Conservation (phyloP, 2,888 invertebrate species). For the Pristionchus fissidentatus region DNA sequence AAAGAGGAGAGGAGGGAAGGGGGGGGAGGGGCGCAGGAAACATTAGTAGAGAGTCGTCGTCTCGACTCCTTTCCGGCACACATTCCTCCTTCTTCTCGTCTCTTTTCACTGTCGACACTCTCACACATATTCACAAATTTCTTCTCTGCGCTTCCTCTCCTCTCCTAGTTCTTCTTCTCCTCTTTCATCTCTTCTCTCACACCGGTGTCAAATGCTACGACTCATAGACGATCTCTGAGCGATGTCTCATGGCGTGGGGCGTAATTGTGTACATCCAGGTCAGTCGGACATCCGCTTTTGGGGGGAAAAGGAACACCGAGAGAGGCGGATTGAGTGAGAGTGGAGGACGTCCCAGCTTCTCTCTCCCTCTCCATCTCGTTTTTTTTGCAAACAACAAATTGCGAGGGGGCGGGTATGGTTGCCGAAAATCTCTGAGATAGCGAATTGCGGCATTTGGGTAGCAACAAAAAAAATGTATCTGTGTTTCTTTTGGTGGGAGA, state of each 20-base stretch:
- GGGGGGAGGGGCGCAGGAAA: conserved; percentile 31
- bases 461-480: too few relatives aligned
- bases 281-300: conserved; percentile 23
- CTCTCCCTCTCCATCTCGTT: too few relatives aligned
- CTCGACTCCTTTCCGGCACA: conserved; percentile 33
- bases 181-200: neutral
- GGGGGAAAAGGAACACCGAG: too few relatives aligned
- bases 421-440: too few relatives aligned
- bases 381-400: too few relatives aligned
- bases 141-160: neutral
- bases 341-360: too few relatives aligned
- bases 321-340: too few relatives aligned
- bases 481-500: too few relatives aligned
- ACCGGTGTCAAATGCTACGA: neutral
- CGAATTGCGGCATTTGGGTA: too few relatives aligned
- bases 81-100: conserved; percentile 4
- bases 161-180: neutral
- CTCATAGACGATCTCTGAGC: neutral
- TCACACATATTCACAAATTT: neutral
- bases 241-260: conserved; percentile 18
- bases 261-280: conserved; percentile 19
- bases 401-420: too few relatives aligned
- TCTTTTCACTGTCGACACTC: neutral
- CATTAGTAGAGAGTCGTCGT: conserved; percentile 37
- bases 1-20: conserved; percentile 7